phyloP scores from a whole-genome alignment of 2,888 invertebrate genomes.

The Campoplex nolae region DNA sequence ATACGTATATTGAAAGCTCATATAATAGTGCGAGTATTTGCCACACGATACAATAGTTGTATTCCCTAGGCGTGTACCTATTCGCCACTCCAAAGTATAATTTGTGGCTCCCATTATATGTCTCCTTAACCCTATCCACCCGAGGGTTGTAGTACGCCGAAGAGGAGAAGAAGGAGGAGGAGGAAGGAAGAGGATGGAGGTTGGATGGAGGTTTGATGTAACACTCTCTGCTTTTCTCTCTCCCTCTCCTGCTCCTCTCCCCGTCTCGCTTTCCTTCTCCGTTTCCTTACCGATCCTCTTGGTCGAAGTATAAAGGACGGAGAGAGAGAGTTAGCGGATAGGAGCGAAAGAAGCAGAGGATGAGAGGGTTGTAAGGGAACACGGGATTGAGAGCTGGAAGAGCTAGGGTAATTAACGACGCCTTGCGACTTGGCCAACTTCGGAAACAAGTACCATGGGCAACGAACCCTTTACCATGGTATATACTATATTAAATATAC shows the following conservation, averaged over 20 bases:
- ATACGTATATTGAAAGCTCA: constrained; percentile 23
- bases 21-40: constrained; percentile 8
- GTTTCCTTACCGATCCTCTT: background rate
- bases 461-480: constrained; percentile 66
- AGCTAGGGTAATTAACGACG: constrained; percentile 73
- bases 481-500: constrained; percentile 47
- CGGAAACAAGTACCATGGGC: constrained; percentile 71
- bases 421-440: constrained; percentile 73
- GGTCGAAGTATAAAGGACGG: constrained; percentile 62
- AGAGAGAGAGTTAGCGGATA: constrained; percentile 24
- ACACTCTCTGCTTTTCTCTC: constrained; percentile 40
- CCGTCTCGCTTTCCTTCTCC: background rate
- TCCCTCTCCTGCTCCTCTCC: constrained; percentile 15
- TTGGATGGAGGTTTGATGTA: constrained; percentile 65
- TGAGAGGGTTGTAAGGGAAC: constrained; percentile 49
- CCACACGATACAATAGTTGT: constrained; percentile 50
- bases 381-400: constrained; percentile 63
- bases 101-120: constrained; percentile 70
- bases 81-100: constrained; percentile 69
- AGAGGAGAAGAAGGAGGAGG: constrained; percentile 28
- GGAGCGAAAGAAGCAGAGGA: constrained; percentile 39
- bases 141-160: constrained; percentile 60
- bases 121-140: constrained; percentile 70
- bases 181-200: constrained; percentile 18
- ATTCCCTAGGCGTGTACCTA: constrained; percentile 60